Evolutionary conservation across 2,797 vertebrate species (phyloP).

Genomic region (Micromesistius poutassou): DNA sequence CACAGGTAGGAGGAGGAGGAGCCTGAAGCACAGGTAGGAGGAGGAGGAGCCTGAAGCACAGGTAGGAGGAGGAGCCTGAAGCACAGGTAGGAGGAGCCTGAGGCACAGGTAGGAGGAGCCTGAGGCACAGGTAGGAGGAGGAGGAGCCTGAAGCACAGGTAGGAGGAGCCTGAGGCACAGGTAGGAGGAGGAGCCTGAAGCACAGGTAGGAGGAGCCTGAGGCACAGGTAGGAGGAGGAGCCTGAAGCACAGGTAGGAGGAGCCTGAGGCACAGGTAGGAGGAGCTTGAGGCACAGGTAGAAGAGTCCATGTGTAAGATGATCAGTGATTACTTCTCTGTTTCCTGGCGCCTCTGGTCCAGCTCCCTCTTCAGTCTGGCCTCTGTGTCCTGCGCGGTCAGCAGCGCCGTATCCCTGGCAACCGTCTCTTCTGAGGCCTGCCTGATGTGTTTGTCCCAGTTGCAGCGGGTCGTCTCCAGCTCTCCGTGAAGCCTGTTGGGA

Average conservation of each 20-base stretch:
- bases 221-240: background rate
- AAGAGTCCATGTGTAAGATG: background rate
- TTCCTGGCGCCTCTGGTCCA: constrained; percentile 69
- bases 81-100: background rate
- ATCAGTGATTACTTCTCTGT: constrained; percentile 63
- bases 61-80: background rate
- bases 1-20: background rate
- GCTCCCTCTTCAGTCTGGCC: constrained; percentile 61
- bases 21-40: background rate
- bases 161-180: background rate
- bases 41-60: background rate
- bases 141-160: background rate
- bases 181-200: background rate
- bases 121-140: background rate
- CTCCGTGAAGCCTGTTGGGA: constrained; percentile 63
- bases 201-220: background rate
- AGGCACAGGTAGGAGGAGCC: background rate
- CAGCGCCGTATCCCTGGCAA: constrained; percentile 73
- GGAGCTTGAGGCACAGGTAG: background rate
- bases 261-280: background rate
- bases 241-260: background rate
- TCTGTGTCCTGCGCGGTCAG: constrained; percentile 61
- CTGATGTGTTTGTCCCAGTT: constrained; percentile 70
- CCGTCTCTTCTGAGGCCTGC: constrained; percentile 69
- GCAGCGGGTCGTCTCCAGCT: constrained; percentile 57